These are phyloP conservation scores for Eupristina koningsbergeri DNA, from an alignment of 1,140 invertebrate genomes.

Conservation along the genomic window DNA sequence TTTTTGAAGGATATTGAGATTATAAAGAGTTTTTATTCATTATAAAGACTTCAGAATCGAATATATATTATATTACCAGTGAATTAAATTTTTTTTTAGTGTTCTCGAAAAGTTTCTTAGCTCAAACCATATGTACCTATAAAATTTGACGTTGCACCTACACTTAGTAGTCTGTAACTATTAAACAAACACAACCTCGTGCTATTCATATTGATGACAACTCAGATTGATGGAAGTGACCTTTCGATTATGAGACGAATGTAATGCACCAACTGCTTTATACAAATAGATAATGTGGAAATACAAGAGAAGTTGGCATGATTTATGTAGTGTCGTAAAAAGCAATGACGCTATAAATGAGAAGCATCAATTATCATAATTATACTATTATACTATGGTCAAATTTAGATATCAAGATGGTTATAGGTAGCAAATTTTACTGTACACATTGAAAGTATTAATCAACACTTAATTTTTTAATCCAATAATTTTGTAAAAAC, in stretches of 20 bases:
- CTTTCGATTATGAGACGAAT: conserved; percentile 15
- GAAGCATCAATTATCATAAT: background rate
- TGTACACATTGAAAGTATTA: background rate
- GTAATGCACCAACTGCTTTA: conserved; percentile 1
- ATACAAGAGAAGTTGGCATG: background rate
- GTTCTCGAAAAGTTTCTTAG: no score
- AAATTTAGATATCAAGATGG: background rate
- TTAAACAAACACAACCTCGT: background rate
- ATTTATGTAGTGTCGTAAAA: conserved; percentile 23
- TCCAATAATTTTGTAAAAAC: no score
- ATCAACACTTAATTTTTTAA: no score
- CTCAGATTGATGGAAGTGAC: background rate
- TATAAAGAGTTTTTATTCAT: no score
- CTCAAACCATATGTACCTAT: no score
- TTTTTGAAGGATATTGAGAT: no score
- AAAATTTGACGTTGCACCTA: no score
- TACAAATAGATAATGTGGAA: conserved; percentile 26
- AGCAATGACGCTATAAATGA: background rate
- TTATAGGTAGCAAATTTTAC: background rate
- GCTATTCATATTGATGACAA: background rate
- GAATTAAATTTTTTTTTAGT: no score
- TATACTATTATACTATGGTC: background rate
- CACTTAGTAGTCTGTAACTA: no score
- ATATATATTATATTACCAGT: no score
- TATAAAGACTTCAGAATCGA: no score